Evolutionary conservation across 92 coral and sea anemone species (phyloP).

Genomic region (Palythoa heliodiscus): DNA sequence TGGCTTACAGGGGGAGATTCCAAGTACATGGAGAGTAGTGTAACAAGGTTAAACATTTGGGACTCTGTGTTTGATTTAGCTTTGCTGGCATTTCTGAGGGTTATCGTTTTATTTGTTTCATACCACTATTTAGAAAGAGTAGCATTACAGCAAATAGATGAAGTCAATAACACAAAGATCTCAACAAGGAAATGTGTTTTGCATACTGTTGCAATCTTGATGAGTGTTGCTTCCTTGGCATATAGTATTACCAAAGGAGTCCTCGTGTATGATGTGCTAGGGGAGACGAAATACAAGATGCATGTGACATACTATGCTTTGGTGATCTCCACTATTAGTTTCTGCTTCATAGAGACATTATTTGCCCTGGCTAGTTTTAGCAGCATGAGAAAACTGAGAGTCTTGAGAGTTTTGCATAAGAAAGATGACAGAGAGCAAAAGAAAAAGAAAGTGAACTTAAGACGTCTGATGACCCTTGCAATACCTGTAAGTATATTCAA

Average conservation of each 20-base stretch:
- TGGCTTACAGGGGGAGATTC: slow-evolving; percentile 89
- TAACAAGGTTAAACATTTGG: slow-evolving; percentile 68
- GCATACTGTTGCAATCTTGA: slow-evolving; percentile 61
- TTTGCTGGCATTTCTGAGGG: slow-evolving; percentile 67
- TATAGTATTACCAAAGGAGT: slow-evolving; percentile 86
- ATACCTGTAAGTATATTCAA: slow-evolving; percentile 70
- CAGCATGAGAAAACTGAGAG: slow-evolving; percentile 71
- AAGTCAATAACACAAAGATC: slow-evolving; percentile 66
- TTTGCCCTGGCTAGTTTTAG: slow-evolving; percentile 68
- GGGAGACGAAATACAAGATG: slow-evolving; percentile 66
- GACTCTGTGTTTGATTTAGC: slow-evolving; percentile 89
- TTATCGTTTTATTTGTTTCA: slow-evolving; percentile 60
- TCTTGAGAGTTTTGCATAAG: slow-evolving; percentile 66
- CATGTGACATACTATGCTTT: slow-evolving; percentile 75
- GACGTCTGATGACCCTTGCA: slow-evolving; percentile 78
- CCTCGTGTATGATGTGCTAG: slow-evolving; percentile 64
- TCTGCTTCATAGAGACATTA: slow-evolving; percentile 68
- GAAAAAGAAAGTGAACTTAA: slow-evolving; percentile 66
- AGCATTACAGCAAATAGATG: slow-evolving; percentile 68
- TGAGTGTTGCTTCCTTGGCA: slow-evolving; percentile 73
- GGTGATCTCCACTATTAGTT: slow-evolving; percentile 69
- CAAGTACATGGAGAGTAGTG: slow-evolving; percentile 72
- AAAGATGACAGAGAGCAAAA: slow-evolving; percentile 50
- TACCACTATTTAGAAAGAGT: slow-evolving; percentile 67
- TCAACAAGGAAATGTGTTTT: slow-evolving; percentile 58